phyloP scores from a whole-genome alignment of 2,888 invertebrate species.

The Catocala fraxini region DNA sequence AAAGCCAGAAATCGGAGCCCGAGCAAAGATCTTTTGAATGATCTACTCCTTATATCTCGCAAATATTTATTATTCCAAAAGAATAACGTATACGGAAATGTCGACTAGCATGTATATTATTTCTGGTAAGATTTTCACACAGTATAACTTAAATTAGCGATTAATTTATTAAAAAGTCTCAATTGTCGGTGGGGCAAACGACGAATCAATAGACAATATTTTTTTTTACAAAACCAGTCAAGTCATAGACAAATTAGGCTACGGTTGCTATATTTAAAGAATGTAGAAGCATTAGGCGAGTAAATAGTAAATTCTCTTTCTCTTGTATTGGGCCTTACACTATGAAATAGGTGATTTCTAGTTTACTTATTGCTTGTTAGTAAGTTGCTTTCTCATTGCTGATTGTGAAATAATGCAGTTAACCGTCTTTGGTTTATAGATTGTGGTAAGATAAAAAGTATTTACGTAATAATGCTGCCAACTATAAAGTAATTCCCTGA shows the following conservation, averaged over 20 bases:
- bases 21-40: slow-evolving; percentile 60
- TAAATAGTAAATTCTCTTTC: too few species aligned
- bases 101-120: slow-evolving; percentile 24
- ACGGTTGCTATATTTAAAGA: background rate
- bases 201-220: slow-evolving; percentile 83
- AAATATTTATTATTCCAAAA: slow-evolving; percentile 31
- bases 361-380: too few species aligned
- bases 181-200: slow-evolving; percentile 81
- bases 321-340: too few species aligned
- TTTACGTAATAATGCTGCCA: too few species aligned
- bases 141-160: slow-evolving; percentile 62
- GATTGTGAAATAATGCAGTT: too few species aligned
- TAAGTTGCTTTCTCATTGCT: too few species aligned
- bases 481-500: too few species aligned
- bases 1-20: slow-evolving; percentile 66
- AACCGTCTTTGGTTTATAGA: too few species aligned
- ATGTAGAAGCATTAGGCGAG: too few species aligned
- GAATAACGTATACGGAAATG: slow-evolving; percentile 28
- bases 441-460: too few species aligned
- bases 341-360: too few species aligned
- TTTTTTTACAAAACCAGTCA: slow-evolving; percentile 50
- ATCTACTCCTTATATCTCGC: slow-evolving; percentile 36
- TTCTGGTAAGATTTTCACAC: slow-evolving; percentile 60
- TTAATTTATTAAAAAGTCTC: slow-evolving; percentile 65
- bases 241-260: slow-evolving; percentile 29